Percentiles rank a stretch among this genome's conserved stretches.
Evolutionary conservation across 2,888 invertebrate genomes (phyloP).

Genomic region (Cerceris rybyensis): DNA sequence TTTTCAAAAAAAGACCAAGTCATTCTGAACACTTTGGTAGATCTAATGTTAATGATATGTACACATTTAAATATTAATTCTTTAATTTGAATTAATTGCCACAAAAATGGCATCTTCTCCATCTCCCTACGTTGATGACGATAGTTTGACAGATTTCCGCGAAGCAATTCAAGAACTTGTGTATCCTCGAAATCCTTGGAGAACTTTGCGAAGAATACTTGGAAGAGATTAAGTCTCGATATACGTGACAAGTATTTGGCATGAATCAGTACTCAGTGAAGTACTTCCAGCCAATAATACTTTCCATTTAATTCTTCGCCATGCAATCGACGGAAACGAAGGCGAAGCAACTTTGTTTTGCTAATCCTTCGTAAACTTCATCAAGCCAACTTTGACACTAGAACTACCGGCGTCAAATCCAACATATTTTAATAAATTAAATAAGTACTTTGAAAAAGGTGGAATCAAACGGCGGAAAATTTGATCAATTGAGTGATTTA

Average conservation of each 20-base stretch:
- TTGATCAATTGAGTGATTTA: too few species aligned
- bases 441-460: too few species aligned
- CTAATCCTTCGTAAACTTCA: slow-evolving; percentile 19
- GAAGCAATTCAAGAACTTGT: slow-evolving; percentile 24
- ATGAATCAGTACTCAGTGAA: slow-evolving; percentile 24
- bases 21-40: too few species aligned
- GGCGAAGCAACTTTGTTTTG: slow-evolving; percentile 9
- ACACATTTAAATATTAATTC: too few species aligned
- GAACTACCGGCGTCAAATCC: too few species aligned
- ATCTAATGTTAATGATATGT: too few species aligned
- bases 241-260: slow-evolving; percentile 58
- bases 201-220: slow-evolving; percentile 41
- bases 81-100: too few species aligned
- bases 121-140: not conserved
- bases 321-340: slow-evolving; percentile 12
- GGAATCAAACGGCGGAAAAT: too few species aligned
- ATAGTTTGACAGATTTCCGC: not conserved
- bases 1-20: too few species aligned
- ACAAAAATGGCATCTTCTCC: too few species aligned
- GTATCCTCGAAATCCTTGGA: slow-evolving; percentile 30
- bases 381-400: too few species aligned
- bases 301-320: slow-evolving; percentile 29
- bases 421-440: too few species aligned
- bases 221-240: slow-evolving; percentile 48
- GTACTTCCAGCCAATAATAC: slow-evolving; percentile 32